Base-by-base conservation (phyloP, 2,113 vertebrate genomes). In the Albula glossodonta region DNA sequence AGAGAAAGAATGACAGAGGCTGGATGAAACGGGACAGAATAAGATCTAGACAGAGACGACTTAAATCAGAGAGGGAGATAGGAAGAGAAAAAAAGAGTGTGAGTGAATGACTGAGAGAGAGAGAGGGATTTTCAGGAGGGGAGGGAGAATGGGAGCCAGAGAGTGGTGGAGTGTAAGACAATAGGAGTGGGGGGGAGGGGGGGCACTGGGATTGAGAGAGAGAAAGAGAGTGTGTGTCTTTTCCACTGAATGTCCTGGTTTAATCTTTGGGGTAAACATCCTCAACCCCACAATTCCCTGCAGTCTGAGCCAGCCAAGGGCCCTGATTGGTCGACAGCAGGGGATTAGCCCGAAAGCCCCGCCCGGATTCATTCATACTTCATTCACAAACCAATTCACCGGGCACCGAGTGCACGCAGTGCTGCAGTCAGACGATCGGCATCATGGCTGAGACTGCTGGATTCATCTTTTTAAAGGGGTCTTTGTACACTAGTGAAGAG, bases 221-320 rank as follows among this genome's bases (percentile, higher is more conserved):
- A 25, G 80, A 12, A 49, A 63, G 80, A 31, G 57, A 50, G 79
- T 17, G 49, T 7, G 53, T n/a, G 13, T 52, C 19, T 50, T 13
- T 41, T 51, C 60, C 60, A 19, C 63, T 66, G n/a, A 66, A 63
- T 11, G 63, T 51, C 41, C 85, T 82, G n/a, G 51, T 77, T 86
- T 74, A n/a, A 52, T 19, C 60, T 74, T 41, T 56, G 51, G 31
- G 22, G 80, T 82, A 81, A 86, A 81, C 79, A 81, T 85, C 78
- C 83, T 79, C 53, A n/a, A 66, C 1, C 60, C n/a, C 51, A n/a
- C 48, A 49, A n/a, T 81, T 81, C 51, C 82, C 31, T 31, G 56
- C 25, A 52, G 50, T 17, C 49, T 6, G 6, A 74, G 7, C 22
- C 48, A 50, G n/a, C 4, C 66, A 77, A 7, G 22, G 60, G 0